Base-by-base conservation (phyloP, 2,113 vertebrate species). In the Cheirogaleus medius region DNA sequence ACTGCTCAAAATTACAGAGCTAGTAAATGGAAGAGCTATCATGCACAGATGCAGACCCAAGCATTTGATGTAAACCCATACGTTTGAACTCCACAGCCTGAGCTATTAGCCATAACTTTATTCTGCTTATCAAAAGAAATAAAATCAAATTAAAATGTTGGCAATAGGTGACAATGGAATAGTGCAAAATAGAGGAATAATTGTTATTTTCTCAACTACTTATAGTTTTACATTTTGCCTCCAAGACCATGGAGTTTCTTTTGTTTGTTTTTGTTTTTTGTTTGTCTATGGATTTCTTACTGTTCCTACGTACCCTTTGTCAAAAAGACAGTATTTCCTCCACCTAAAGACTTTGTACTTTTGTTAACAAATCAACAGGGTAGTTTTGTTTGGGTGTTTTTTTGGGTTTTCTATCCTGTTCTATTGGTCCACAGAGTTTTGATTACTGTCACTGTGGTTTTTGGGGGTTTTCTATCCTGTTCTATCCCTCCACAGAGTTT, bases 211-310 rank as follows among this genome's bases (percentile, higher is more conserved):
- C 74, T 74, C 8, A 83, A 42, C 18, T 12, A 39, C 8, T 54
- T 37, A 69, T 3, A 47, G 42, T 52, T 92, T 92, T 74, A 81
- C n/a, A 76, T 76, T 74, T 81, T 97, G 34, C 21, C 4, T 78
- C 64, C 64, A 86, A 66, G 2, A 86, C 37, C 12, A 18, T 66
- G 18, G 58, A 54, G 17, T 18, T 54, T 54, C n/a, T 54, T 54
- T 54, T 47, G 52, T 54, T 54, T 52, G 52, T 52, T 54, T 54
- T 2, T 68, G 10, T 85, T 42, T 60, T 32, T 42, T 37, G 71
- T 60, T 29, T 17, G 39, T 49, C 17, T 47, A 13, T 78, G 29
- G 37, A 7, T 56, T 25, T 80, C 17, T n/a, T 23, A 44, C 23
- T 54, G 32, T 25, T 78, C 9, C 54, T 66, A 17, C 11, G 2